These are phyloP conservation scores for Andrena fulva DNA, from an alignment of 2,888 invertebrate genomes.

Conservation along the genomic window DNA sequence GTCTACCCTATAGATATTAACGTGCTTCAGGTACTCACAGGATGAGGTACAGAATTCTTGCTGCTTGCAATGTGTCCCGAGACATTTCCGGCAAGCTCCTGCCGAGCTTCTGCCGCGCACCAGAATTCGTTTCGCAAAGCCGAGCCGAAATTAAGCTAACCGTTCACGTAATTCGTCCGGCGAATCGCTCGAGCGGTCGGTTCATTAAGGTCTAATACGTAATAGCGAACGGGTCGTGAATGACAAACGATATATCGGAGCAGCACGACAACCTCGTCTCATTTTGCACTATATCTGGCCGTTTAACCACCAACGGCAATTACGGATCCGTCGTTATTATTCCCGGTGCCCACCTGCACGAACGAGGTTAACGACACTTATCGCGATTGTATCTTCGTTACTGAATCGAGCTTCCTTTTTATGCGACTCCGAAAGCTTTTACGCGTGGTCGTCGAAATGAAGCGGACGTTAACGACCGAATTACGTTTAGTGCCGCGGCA, in stretches of 20 bases:
- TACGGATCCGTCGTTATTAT: conserved; percentile 57
- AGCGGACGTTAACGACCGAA: neutral
- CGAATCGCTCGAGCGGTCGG: conserved; percentile 12
- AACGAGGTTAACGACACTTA: conserved; percentile 64
- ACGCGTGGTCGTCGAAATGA: neutral
- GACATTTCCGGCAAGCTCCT: neutral
- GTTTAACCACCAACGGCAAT: conserved; percentile 57
- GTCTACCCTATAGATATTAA: too few relatives aligned
- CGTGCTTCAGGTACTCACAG: too few relatives aligned
- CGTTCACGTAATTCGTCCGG: neutral
- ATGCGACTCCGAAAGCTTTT: conserved; percentile 4
- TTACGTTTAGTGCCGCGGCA: neutral
- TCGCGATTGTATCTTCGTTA: conserved; percentile 41
- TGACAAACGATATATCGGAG: conserved; percentile 37
- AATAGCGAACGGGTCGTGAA: conserved; percentile 28
- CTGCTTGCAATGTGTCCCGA: too few relatives aligned
- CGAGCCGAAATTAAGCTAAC: conserved; percentile 8
- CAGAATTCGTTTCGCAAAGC: neutral
- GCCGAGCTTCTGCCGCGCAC: neutral
- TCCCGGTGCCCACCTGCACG: conserved; percentile 56
- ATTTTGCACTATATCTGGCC: conserved; percentile 28
- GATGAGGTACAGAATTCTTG: too few relatives aligned
- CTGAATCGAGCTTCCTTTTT: conserved; percentile 19
- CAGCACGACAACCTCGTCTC: conserved; percentile 38
- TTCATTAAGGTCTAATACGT: conserved; percentile 44